Base-by-base conservation (phyloP, 2,888 invertebrate species). In the Andrena praecox region DNA sequence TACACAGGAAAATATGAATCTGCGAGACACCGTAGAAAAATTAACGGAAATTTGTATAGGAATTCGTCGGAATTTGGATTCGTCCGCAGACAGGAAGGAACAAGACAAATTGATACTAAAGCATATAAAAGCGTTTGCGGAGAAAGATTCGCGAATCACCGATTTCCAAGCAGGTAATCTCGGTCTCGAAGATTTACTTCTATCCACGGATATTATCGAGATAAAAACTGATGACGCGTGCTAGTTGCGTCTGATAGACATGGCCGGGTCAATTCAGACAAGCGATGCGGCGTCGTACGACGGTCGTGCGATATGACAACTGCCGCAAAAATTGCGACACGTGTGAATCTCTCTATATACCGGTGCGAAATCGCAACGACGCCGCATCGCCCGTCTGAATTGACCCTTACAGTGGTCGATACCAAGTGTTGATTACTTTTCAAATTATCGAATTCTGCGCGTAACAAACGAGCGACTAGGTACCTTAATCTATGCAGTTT, bases 1-100 rank as follows among this genome's bases (percentile, higher is more conserved):
- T 7, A 33, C 3, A 12, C 54, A 69, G 16, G 82, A 84, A 87
- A 92, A 90, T 71, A 94, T 93, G 93, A 91, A 88, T 77, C 84
- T 91, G 10, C 89, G 89, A 71, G 87, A 91, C 42, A 89, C 81
- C n/a, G 82, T 94, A 24, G 89, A 92, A 63, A 90, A 92, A 85
- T 85, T 93, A 35, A 93, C 95, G 64, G 95, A 95, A 86, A 92
- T 94, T 60, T 95, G 96, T 72, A 95, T 95, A 92, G 95, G 96
- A 87, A 93, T 96, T 84, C 94, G 95, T 31, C 94, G 94, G 54
- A 94, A 94, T 66, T 90, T 95, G 82, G 91, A 90, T 62, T 80
- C 91, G 54, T 89, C 90, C 3, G 93, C 90, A 56, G 93, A 92
- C 94, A 94, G 33, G 87, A 93, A 33, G 95, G 94, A 94, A 68